A percentile compares a stretch with the other conserved stretches of the same genome.
phyloP scores from a whole-genome alignment of 2,888 invertebrate species.

The Hirtodrosophila alboralis region DNA sequence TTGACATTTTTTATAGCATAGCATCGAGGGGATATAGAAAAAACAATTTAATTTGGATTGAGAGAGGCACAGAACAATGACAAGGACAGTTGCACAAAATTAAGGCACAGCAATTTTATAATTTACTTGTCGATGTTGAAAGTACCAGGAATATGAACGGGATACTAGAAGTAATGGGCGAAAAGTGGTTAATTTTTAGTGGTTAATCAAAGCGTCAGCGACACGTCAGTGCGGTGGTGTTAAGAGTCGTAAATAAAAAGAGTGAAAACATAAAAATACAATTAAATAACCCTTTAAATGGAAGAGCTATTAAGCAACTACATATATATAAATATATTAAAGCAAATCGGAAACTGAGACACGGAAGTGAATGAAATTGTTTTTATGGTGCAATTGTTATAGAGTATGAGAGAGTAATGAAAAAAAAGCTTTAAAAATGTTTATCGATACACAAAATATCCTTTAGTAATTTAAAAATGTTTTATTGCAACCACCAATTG shows the following conservation, averaged over 20 bases:
- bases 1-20: constrained; percentile 21
- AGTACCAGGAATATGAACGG: constrained; percentile 1
- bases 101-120: constrained; percentile 14
- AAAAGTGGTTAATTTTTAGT: constrained; percentile 17
- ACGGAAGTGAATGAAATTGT: constrained; percentile 34
- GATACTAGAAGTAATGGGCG: constrained; percentile 13
- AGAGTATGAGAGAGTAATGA: too few species aligned
- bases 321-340: too few species aligned
- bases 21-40: constrained; percentile 30
- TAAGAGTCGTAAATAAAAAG: constrained; percentile 35
- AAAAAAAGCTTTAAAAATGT: too few species aligned
- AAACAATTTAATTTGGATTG: constrained; percentile 77
- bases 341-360: not conserved
- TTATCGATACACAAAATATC: constrained; percentile 1
- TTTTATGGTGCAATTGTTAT: constrained; percentile 10
- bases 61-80: constrained; percentile 29
- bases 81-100: constrained; percentile 30
- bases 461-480: not conserved
- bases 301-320: constrained; percentile 4
- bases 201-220: constrained; percentile 3
- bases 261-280: constrained; percentile 36
- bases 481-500: constrained; percentile 44
- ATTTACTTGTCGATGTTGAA: constrained; percentile 15
- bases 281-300: constrained; percentile 36
- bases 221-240: constrained; percentile 1